Base-by-base conservation (phyloP, 1,140 invertebrate species). In the Saccostrea glomerata region DNA sequence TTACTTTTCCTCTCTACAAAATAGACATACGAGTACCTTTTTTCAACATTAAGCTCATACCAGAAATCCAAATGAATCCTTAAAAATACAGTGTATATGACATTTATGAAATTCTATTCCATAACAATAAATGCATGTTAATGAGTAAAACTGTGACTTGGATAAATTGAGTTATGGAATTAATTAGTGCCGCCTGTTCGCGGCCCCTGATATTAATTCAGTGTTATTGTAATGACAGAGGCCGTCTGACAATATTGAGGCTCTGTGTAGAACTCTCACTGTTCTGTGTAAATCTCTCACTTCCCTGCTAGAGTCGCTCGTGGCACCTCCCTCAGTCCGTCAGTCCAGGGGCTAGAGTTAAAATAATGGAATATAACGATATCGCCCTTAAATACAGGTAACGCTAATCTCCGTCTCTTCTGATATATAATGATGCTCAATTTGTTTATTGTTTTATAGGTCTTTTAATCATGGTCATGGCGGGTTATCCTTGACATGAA, bases 181-280 rank as follows among this genome's bases (percentile, higher is more conserved):
- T 77, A 77, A 77, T 77, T 36, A 77, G 25, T 30, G 11, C 11
- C 23, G 0, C 70, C 70, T 36, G 23, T 77, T 25, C 15, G 70
- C 4, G 70, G 70, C 70, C 70, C 70, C 70, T 7, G 70, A 36
- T 77, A 30, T 77, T 77, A 36, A 77, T 77, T 77, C 23, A 77
- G 70, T 30, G 13, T 77, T 77, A 23, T 36, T 77, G 70, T 30
- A 13, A 25, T 36, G 23, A 17, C 1, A 63, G 58, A 36, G 30
- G 25, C 23, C 70, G 70, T 30, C 70, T 15, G 25, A 13, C 70
- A 36, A 30, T n/a, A n/a, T 77, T 30, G 70, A 36, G 1, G 30
- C 30, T 36, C 30, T 36, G 30, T 36, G 30, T 36, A 36, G 30
- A 36, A 36, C 30, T 36, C 30, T 36, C 30, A 36, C 47, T 47